Conservation (phyloP, 2,113 vertebrate genomes). For the Oxygymnocypris stewartii region DNA sequence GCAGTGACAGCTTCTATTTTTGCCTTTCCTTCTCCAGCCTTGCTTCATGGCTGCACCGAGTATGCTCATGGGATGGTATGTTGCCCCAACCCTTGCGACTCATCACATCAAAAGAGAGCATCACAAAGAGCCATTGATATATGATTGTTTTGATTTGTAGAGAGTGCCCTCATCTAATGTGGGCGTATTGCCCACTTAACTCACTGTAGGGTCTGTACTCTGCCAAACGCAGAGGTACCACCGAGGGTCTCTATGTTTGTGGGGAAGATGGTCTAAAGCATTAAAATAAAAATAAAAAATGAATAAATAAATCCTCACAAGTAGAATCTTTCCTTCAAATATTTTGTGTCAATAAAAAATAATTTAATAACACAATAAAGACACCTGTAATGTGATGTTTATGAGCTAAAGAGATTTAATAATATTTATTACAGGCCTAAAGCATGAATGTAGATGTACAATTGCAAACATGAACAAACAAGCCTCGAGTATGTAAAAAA, state of each 20-base stretch:
- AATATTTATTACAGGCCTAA: background rate
- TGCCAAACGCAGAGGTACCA: conserved; percentile 12
- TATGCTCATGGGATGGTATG: conserved; percentile 26
- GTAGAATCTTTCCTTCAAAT: background rate
- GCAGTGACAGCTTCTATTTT: conserved; percentile 56
- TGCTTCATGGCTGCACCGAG: background rate
- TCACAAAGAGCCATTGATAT: conserved; percentile 36
- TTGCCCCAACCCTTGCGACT: conserved; percentile 15
- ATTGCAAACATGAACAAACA: background rate
- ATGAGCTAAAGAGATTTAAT: background rate
- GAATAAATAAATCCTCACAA: background rate
- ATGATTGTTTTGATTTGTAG: conserved; percentile 33
- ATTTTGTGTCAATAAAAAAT: background rate
- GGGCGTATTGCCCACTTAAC: conserved; percentile 27
- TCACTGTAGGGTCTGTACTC: conserved; percentile 31
- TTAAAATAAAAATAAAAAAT: background rate
- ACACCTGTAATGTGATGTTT: background rate
- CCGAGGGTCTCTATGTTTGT: conserved; percentile 16
- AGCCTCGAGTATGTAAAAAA: background rate
- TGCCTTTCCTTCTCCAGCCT: conserved; percentile 16
- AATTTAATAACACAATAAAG: background rate
- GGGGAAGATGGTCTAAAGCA: background rate
- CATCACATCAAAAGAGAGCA: conserved; percentile 47
- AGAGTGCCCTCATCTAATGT: conserved; percentile 34
- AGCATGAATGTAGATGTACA: background rate